phyloP scores from a whole-genome alignment of 2,888 invertebrate genomes.

The Charanyca ferruginea region DNA sequence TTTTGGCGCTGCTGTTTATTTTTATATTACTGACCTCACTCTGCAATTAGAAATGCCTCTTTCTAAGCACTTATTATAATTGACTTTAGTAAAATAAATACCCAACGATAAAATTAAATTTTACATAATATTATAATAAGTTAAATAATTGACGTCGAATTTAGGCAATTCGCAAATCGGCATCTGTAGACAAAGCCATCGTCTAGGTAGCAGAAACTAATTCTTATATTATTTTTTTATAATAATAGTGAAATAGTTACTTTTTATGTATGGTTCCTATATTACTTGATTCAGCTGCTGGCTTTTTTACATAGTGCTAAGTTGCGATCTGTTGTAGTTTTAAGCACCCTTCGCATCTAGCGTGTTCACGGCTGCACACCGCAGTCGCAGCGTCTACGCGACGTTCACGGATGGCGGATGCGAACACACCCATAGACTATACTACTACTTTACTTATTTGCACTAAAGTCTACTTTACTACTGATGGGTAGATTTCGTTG shows the following conservation, averaged over 20 bases:
- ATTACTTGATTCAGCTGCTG: neutral
- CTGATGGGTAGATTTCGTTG: too few species aligned
- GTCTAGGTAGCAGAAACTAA: too few species aligned
- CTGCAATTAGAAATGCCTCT: slow-evolving; percentile 2
- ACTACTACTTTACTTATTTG: too few species aligned
- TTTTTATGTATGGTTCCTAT: neutral
- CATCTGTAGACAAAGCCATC: too few species aligned
- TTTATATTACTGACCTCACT: neutral
- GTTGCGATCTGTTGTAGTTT: slow-evolving; percentile 9
- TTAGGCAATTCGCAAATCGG: neutral
- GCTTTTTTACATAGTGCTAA: slow-evolving; percentile 15
- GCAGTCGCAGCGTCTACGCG: neutral
- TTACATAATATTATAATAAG: too few species aligned
- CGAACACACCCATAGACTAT: too few species aligned
- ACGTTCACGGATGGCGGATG: too few species aligned
- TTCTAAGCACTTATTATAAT: neutral
- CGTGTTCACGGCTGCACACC: too few species aligned
- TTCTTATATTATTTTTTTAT: neutral
- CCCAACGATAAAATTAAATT: too few species aligned
- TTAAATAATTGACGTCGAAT: neutral
- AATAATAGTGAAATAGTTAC: too few species aligned
- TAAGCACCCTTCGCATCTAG: neutral
- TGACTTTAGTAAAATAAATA: neutral
- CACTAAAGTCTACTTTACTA: too few species aligned
- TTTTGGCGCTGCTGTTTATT: neutral